Evolutionary conservation across 2,888 invertebrate species (phyloP).

Genomic region (Phrixothrix hirtus): DNA sequence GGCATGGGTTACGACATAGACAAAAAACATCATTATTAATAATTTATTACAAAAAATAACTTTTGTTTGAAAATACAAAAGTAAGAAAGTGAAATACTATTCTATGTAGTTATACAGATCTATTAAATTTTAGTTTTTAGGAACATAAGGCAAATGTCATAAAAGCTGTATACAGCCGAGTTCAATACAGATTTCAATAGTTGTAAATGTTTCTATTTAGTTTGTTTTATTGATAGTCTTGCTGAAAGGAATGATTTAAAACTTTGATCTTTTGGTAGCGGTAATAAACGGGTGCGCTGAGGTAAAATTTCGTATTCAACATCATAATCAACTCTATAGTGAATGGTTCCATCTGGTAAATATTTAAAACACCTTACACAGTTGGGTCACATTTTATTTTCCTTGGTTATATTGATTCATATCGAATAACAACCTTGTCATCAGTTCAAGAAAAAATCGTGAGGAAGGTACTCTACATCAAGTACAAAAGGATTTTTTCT

Average conservation of each 20-base stretch:
- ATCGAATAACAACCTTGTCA: neutral
- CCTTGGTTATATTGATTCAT: slow-evolving; percentile 4
- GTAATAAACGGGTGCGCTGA: neutral
- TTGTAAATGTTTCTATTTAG: neutral
- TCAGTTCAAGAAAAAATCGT: slow-evolving; percentile 6
- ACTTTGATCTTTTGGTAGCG: neutral
- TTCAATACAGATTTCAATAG: neutral
- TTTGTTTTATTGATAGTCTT: neutral
- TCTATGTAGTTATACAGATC: too few species aligned
- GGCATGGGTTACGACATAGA: neutral
- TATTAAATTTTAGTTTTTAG: too few species aligned
- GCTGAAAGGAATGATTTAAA: neutral
- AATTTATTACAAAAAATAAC: neutral
- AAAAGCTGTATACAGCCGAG: neutral
- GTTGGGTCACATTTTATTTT: slow-evolving; percentile 4
- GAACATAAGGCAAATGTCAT: too few species aligned
- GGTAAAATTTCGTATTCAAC: slow-evolving; percentile 5
- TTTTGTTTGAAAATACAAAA: neutral
- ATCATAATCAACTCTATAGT: slow-evolving; percentile 6
- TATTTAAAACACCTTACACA: slow-evolving; percentile 1
- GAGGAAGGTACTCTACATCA: slow-evolving; percentile 4
- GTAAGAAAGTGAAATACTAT: too few species aligned
- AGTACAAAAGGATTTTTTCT: slow-evolving; percentile 3
- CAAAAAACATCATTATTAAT: neutral
- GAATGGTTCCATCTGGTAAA: slow-evolving; percentile 1